Evolutionary conservation across 2,797 vertebrate species (phyloP), one percentile per base, ranked within the genome.

Genomic region (Myotis pilosus): DNA sequence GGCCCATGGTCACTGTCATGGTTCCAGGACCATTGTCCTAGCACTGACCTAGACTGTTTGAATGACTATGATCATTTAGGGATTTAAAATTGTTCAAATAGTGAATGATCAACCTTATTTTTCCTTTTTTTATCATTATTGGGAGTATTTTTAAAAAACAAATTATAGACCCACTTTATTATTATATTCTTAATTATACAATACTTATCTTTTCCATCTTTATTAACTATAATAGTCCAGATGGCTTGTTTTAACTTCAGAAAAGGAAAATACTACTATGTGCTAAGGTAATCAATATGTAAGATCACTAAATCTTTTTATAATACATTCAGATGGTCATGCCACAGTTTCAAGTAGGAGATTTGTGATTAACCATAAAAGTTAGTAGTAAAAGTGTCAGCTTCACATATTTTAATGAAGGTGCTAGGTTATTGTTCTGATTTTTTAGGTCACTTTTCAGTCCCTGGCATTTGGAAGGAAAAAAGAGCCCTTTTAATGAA

Each of bases 341-440:
- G 94, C 53, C 89, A 95, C 25, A 87, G 95, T 79, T 51, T 83
- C 74, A 87, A 76, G 64, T 85, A 91, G 60, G 41, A 97, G 79
- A 95, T 96, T 95, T 96, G 95, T 93, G 84, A 91, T 95, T 92
- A 95, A 55, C n/a, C 80, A 94, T 96, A 95, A 97, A 96, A 95
- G 28, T 62, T 86, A 87, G 81, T 87, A 92, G 79, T 95, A 97
- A 97, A 95, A 47, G 44, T 96, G 92, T 94, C 95, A 94, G 53
- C 76, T 91, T 93, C 71, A 62, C 55, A 55, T 94, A 95, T 94
- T 96, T 96, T 97, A 95, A 96, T 94, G 92, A 94, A 95, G 60
- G 22, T 91, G 28, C 62, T 91, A 23, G 76, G 87, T 89, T 84
- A 94, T 94, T 94, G 86, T 86, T 95, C 95, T 93, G 51, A 91